Evolutionary conservation across 1,140 invertebrate genomes (phyloP).

Genomic region (Schlechtendalia chinensis): DNA sequence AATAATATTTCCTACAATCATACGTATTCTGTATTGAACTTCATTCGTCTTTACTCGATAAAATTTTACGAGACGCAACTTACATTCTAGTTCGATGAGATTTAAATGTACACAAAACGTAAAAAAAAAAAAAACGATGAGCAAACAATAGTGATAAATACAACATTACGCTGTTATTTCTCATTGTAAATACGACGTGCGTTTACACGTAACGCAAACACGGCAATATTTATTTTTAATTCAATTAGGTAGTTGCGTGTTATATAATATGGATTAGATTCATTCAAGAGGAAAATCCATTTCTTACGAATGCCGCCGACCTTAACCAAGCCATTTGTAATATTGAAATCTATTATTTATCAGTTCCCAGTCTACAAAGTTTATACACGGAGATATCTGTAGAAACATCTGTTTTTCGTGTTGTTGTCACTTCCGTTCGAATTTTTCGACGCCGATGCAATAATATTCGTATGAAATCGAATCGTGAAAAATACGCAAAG

Average conservation of each 20-base stretch:
- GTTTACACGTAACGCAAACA: neutral
- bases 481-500: neutral
- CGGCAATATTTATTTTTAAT: neutral
- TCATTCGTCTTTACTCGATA: neutral
- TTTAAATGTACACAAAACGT: neutral
- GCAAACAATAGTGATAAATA: neutral
- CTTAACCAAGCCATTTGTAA: neutral
- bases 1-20: neutral
- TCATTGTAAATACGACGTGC: neutral
- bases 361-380: neutral
- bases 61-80: neutral
- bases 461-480: neutral
- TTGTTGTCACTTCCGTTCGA: neutral
- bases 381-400: no score
- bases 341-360: conserved; percentile 3
- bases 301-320: neutral
- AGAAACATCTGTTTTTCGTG: neutral
- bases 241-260: neutral
- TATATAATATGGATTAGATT: no score
- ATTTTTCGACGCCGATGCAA: neutral
- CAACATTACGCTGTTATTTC: neutral
- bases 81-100: neutral
- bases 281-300: neutral
- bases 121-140: neutral
- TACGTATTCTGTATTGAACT: neutral